Base-by-base conservation (phyloP, 2,888 invertebrate genomes). In the Hydrotaea diabolus region DNA sequence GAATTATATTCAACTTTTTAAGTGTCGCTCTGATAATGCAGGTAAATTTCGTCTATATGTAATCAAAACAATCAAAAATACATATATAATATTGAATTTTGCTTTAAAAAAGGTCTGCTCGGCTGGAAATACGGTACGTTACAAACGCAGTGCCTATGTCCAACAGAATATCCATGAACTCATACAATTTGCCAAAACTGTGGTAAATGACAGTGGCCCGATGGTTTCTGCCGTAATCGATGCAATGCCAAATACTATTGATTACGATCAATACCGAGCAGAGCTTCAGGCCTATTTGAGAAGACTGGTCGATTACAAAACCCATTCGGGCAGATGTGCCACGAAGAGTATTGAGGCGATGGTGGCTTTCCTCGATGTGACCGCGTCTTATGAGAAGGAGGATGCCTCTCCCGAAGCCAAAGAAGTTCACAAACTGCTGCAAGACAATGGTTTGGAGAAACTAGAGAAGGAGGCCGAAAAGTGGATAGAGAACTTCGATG, bases 331-430 rank as follows among this genome's bases (percentile, higher is more conserved):
- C 21, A 23, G 4, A 23, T 69, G 69, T 46, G 69, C 23, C 8
- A 69, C 21, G 23, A 69, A 69, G 43, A 69, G 69, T 17, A 9
- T 69, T 7, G 69, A 46, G 46, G n/a, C 46, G 15, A 69, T 69
- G 69, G 39, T 21, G 1, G 4, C 21, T 3, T 69, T 69, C 39
- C 21, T 69, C 17, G 23, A 39, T 5, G 19, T 46, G 8, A 46
- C 46, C 7, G 15, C 21, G 15, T 21, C 69, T 0, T 69, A 46
- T 19, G 69, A 11, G 11, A 23, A 43, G 21, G 23, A 46, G 8
- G 39, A 69, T 13, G 39, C 39, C 3, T 19, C 69, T 11, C 9
- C 23, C 0, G 46, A 69, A 9, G 69, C 46, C 19, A 69, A 46
- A 8, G 69, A 69, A 46, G 69, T 69, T 2, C 21, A 23, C 13